A percentile compares a stretch with the other conserved stretches of the same genome.
phyloP scores from a whole-genome alignment of 2,797 vertebrate species.

The Streptopelia turtur region DNA sequence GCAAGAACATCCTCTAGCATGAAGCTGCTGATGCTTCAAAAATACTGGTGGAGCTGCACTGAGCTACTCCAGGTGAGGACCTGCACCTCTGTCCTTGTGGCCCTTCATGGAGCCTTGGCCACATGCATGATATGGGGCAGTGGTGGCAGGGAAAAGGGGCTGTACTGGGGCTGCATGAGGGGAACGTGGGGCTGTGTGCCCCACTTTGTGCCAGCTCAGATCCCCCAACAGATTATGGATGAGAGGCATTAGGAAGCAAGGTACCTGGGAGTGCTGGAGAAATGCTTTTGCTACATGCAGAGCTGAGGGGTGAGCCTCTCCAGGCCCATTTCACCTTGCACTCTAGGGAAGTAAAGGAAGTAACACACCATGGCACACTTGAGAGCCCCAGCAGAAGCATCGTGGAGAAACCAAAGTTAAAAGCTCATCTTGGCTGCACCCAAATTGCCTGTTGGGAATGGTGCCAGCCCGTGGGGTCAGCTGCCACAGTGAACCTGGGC shows the following conservation, averaged over 20 bases:
- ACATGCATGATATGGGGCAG: rapidly evolving
- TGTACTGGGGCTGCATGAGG: not conserved
- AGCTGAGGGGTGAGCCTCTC: not conserved
- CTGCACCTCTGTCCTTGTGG: not conserved
- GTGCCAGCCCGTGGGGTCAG: not conserved
- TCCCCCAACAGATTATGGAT: not conserved
- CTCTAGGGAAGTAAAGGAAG: not conserved
- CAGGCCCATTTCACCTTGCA: not conserved
- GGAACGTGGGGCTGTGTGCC: not conserved
- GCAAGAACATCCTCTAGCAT: not conserved
- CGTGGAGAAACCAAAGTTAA: not conserved
- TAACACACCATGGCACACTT: rapidly evolving
- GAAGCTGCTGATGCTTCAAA: not conserved
- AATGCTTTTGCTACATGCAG: not conserved
- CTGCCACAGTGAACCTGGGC: not conserved
- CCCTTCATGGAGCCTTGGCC: rapidly evolving
- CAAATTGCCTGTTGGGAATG: not conserved
- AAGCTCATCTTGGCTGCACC: not conserved
- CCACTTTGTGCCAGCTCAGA: not conserved
- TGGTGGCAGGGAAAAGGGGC: not conserved
- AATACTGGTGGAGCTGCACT: rapidly evolving
- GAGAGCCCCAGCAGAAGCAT: not conserved
- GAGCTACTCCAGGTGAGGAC: rapidly evolving
- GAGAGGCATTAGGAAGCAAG: not conserved
- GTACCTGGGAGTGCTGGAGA: not conserved